Percentiles rank a stretch among this genome's conserved stretches.
phyloP scores from a whole-genome alignment of 1,140 invertebrate genomes.

The Trichoplusia ni region DNA sequence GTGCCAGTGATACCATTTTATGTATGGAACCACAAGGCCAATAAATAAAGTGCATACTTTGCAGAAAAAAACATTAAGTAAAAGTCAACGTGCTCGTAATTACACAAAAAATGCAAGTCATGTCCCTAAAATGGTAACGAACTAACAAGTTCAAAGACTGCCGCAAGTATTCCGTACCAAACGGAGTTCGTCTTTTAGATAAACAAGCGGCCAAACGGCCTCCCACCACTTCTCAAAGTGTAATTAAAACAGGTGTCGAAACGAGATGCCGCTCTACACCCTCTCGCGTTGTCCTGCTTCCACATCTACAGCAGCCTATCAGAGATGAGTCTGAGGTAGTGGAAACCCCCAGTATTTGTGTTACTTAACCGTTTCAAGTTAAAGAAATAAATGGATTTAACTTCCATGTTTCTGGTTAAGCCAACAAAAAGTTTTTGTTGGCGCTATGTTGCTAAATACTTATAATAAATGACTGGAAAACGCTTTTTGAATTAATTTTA shows the following conservation, averaged over 20 bases:
- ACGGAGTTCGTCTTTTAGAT: constrained; percentile 25
- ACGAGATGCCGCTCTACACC: too few species aligned
- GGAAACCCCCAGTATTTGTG: constrained; percentile 22
- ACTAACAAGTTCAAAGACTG: constrained; percentile 17
- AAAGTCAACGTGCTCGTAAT: too few species aligned
- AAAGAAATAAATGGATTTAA: constrained; percentile 24
- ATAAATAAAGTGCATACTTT: too few species aligned
- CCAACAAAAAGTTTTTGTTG: background rate
- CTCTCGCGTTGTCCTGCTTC: too few species aligned
- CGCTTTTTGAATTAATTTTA: too few species aligned
- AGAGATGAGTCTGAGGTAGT: too few species aligned
- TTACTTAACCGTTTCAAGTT: constrained; percentile 27
- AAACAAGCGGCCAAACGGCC: constrained; percentile 7
- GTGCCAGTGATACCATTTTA: too few species aligned
- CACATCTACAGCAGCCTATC: too few species aligned
- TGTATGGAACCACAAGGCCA: too few species aligned
- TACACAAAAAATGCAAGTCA: constrained; percentile 2
- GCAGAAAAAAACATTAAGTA: too few species aligned
- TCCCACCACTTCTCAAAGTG: too few species aligned
- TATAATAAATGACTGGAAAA: background rate
- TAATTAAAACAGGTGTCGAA: too few species aligned
- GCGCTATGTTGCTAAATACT: background rate
- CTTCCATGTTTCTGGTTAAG: background rate
- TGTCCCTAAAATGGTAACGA: background rate
- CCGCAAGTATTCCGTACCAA: constrained; percentile 24